Base-by-base conservation (phyloP, 23 tunicate genomes). In the Trididemnum clinides region DNA sequence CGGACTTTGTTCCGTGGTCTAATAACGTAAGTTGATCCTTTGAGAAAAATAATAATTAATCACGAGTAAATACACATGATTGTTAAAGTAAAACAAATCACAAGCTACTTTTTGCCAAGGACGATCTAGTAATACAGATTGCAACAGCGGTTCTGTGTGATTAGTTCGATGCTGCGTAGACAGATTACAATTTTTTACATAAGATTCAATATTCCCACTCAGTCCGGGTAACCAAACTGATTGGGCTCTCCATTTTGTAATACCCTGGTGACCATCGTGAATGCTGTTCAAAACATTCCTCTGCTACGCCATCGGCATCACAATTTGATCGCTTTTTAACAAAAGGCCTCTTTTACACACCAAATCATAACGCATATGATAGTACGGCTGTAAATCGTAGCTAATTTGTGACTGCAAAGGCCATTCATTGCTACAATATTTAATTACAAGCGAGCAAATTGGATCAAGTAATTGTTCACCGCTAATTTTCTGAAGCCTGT, bases 201-300 rank as follows among this genome's bases (percentile, higher is more conserved):
- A 44, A 44, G 54, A 44, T 44, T 44, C 54, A 44, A 44, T 44
- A 44, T 44, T 15, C 15, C 54, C 15, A 10, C 54, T 44, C 54
- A 44, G 15, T 7, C 54, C 54, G 15, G 54, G 54, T 15, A 10
- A 44, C 54, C 54, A 44, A 44, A 44, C 54, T 15, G 54, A 44
- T 44, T 15, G 71, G 6, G 7, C 64, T 6, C 64, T 32, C 50
- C 84, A 31, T 31, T 80, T 80, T 20, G 23, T 33, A 27, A 57
- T 57, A n/a, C 84, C 84, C 32, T 28, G 10, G 26, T 80, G 84
- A 12, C 84, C 71, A 1, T 50, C 44, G 26, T 80, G 84, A 15
- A 80, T 32, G 12, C 4, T 30, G 31, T 50, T 33, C 0, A 80
- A 51, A 23, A 80, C 26, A 6, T 75, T 28, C 3, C 2, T n/a